These are phyloP conservation scores for Alouatta palliata DNA, from an alignment of 2,113 vertebrate genomes.

Conservation along the genomic window DNA sequence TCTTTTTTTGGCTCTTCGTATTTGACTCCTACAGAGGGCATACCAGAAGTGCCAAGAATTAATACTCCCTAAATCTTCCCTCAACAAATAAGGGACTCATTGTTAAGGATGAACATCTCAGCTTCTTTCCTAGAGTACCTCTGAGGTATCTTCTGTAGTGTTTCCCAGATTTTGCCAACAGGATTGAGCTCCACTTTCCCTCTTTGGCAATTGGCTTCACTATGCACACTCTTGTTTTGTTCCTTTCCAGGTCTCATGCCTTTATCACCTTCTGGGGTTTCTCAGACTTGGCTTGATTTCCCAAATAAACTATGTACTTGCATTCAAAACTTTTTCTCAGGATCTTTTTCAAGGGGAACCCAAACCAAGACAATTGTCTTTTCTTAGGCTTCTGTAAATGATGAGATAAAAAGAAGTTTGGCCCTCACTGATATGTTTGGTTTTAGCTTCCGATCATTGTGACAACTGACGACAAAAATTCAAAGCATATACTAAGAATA, in stretches of 20 bases:
- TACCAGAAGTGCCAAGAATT: neutral
- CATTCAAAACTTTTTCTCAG: neutral
- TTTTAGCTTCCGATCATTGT: constrained; percentile 15
- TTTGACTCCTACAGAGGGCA: neutral
- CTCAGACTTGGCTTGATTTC: neutral
- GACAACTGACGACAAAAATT: neutral
- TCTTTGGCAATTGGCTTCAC: rapidly evolving
- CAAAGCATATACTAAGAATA: neutral
- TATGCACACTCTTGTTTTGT: neutral
- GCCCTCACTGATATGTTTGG: neutral
- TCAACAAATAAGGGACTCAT: neutral
- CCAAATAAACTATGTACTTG: neutral
- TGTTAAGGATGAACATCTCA: neutral
- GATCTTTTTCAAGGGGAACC: neutral
- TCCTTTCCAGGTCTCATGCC: neutral
- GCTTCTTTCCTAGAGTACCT: neutral
- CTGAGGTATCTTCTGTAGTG: neutral
- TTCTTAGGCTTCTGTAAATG: neutral
- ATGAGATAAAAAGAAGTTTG: neutral
- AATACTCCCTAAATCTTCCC: neutral
- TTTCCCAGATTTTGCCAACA: neutral
- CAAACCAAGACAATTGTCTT: neutral
- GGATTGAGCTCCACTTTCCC: neutral
- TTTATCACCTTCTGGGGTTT: neutral
- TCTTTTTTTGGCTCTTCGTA: neutral